Conservation (phyloP, 2,113 vertebrate genomes). For the Machaerirhynchus nigripectus region DNA sequence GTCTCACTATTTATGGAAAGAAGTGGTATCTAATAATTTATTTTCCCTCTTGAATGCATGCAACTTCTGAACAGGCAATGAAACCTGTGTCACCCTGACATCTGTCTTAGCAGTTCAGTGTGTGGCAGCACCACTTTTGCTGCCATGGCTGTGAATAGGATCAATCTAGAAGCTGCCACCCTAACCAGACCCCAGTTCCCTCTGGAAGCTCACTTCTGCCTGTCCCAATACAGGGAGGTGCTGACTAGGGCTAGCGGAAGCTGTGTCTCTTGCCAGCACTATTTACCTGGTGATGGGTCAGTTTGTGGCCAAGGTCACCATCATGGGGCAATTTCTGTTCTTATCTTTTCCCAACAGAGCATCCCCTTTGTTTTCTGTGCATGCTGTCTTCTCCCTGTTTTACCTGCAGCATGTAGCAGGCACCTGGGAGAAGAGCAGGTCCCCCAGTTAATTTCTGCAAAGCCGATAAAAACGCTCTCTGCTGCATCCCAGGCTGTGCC, state of each 20-base stretch:
- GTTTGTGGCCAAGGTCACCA: not conserved
- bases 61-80: not conserved
- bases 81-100: not conserved
- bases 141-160: not conserved
- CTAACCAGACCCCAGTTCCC: not conserved
- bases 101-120: not conserved
- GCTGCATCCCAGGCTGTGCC: not conserved
- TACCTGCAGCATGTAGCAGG: not conserved
- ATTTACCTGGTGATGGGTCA: not conserved
- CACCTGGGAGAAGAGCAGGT: not conserved
- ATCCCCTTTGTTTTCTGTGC: not conserved
- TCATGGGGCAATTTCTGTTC: not conserved
- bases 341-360: not conserved
- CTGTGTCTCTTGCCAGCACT: not conserved
- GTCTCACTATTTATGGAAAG: not conserved
- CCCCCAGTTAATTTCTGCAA: not conserved
- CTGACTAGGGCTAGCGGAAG: not conserved
- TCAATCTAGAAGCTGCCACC: fast-evolving
- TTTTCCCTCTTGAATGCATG: not conserved
- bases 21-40: not conserved
- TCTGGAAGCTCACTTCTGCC: not conserved
- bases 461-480: not conserved
- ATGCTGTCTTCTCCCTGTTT: not conserved
- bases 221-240: not conserved
- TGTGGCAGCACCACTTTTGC: not conserved